Conservation (phyloP, 2,797 vertebrate genomes). For the Xyrichtys novacula region DNA sequence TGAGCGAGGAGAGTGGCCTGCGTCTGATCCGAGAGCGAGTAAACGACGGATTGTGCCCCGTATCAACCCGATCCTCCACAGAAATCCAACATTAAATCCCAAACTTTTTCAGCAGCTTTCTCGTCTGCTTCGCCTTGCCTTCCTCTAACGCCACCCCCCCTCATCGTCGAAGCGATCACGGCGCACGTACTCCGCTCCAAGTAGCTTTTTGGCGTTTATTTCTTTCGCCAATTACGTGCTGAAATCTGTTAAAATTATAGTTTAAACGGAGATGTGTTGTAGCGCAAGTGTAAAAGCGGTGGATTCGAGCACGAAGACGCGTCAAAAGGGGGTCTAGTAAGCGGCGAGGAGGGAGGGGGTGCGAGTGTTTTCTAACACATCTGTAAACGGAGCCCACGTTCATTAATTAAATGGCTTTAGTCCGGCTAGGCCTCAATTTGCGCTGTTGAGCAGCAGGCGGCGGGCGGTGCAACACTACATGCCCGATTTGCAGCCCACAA, state of each 20-base stretch:
- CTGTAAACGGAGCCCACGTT: slow-evolving; percentile 85
- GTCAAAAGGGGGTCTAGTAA: slow-evolving; percentile 66
- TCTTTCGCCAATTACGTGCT: slow-evolving; percentile 78
- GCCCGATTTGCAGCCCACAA: slow-evolving; percentile 79
- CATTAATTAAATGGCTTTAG: slow-evolving; percentile 88
- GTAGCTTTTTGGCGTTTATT: slow-evolving; percentile 73
- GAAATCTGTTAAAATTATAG: slow-evolving; percentile 66
- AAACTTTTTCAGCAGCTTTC: slow-evolving; percentile 86
- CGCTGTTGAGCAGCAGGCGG: slow-evolving; percentile 81
- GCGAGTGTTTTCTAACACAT: slow-evolving; percentile 81
- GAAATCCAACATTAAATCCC: slow-evolving; percentile 82
- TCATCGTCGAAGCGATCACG: slow-evolving; percentile 77
- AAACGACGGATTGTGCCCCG: slow-evolving; percentile 66
- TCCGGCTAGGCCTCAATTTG: slow-evolving; percentile 87
- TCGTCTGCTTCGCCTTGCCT: slow-evolving; percentile 65
- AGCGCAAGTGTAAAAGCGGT: slow-evolving; percentile 58
- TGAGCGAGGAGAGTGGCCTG: slow-evolving; percentile 59
- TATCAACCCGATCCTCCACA: slow-evolving; percentile 64
- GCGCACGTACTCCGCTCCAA: slow-evolving; percentile 77
- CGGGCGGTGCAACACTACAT: slow-evolving; percentile 78
- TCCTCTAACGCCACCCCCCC: slow-evolving; percentile 79
- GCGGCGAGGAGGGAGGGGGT: slow-evolving; percentile 71
- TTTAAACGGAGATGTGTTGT: slow-evolving; percentile 78
- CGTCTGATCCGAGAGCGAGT: slow-evolving; percentile 60
- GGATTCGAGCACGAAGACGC: slow-evolving; percentile 65